Conservation (phyloP, 2,888 invertebrate genomes). For the Elegia similella region DNA sequence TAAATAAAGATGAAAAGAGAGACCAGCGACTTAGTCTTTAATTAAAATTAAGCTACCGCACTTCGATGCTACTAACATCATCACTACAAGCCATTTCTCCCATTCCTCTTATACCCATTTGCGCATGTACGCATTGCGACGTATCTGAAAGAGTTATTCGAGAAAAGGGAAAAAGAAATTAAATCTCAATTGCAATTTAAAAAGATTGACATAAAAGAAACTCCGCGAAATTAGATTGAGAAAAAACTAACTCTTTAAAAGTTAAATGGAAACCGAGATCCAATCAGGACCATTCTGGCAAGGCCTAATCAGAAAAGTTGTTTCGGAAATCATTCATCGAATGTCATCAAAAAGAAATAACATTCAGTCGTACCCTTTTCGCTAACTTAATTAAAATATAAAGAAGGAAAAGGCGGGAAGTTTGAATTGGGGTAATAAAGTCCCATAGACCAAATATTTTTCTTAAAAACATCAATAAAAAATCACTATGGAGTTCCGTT, state of each 20-base stretch:
- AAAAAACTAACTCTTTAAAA: slow-evolving; percentile 33
- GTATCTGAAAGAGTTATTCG: not conserved
- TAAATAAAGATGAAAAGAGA: no score
- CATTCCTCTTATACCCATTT: no score
- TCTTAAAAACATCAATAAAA: slow-evolving; percentile 12
- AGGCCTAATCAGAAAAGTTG: slow-evolving; percentile 58
- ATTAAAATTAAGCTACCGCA: no score
- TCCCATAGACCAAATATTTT: slow-evolving; percentile 15
- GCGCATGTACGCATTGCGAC: not conserved
- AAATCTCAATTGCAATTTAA: slow-evolving; percentile 2
- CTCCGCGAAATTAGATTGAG: slow-evolving; percentile 26
- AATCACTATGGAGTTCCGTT: slow-evolving; percentile 10
- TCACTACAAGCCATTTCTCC: no score
- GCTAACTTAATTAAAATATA: slow-evolving; percentile 70
- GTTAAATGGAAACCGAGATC: slow-evolving; percentile 43
- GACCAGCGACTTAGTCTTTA: no score
- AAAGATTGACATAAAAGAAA: slow-evolving; percentile 10
- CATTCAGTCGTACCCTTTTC: slow-evolving; percentile 58
- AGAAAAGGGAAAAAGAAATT: slow-evolving; percentile 1
- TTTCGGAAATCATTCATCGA: slow-evolving; percentile 69
- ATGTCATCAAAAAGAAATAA: slow-evolving; percentile 77
- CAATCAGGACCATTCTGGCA: slow-evolving; percentile 53
- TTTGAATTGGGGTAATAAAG: slow-evolving; percentile 40
- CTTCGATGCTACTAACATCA: no score
- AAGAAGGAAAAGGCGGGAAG: slow-evolving; percentile 34